Evolutionary conservation across 2,888 invertebrate species (phyloP), one percentile per base, ranked within the genome.

Genomic region (Lamellibrachia columna): DNA sequence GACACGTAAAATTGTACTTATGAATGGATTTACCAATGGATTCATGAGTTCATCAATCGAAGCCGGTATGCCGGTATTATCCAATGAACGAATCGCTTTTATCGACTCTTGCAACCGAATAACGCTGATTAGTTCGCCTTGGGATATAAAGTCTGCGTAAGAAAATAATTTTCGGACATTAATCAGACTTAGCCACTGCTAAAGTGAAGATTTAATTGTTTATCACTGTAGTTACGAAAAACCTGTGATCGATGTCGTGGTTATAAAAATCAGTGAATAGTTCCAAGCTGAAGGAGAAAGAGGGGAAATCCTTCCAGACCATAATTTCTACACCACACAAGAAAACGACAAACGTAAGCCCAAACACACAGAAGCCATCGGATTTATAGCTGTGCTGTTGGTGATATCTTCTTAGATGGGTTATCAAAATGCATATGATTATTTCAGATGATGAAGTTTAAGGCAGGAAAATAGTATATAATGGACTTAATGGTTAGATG

Each of bases 301-400:
- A 75, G 75, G 75, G 75, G n/a, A 75, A 75, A 75, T 15, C 75
- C 75, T 75, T 75, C 75, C 75, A 75, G 75, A 75, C 75, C 75
- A 75, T 75, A 75, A 75, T 75, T 75, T 75, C 75, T 75, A 75
- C 75, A 75, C 3, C 75, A 75, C 22, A 22, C 75, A 22, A 60
- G 75, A 75, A 11, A 15, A 75, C 75, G 11, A n/a, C 75, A 11
- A 75, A 75, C 75, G 22, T 22, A 75, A 75, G 75, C 15, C 75
- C 75, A n/a, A 75, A 75, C n/a, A 22, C 75, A 75, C 55, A 55
- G 40, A 40, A 40, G 40, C 40, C 40, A 40, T 40, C 40, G 40
- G 40, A 40, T 40, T 40, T 40, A 0, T 40, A 40, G 40, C 40
- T 40, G 40, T 40, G 40, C 40, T 40, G 40, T 40, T 40, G 40